Percentiles rank a stretch among this genome's conserved stretches.
These are phyloP conservation scores for Corythoichthys intestinalis DNA, from an alignment of 2,113 vertebrate species.

Conservation along the genomic window DNA sequence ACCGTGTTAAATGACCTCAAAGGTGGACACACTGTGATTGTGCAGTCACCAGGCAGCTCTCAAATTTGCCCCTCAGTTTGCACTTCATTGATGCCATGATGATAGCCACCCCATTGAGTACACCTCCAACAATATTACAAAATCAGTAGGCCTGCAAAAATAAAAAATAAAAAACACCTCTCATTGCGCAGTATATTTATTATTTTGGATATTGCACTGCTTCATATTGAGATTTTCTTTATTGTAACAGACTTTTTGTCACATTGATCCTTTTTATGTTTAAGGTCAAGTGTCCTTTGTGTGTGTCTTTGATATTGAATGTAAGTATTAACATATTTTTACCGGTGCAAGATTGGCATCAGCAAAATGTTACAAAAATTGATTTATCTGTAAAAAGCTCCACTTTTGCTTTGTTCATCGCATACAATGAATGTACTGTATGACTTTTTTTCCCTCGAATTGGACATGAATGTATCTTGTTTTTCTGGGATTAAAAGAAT, in stretches of 20 bases:
- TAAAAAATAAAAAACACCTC: too few species aligned
- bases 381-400: neutral
- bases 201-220: neutral
- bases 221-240: neutral
- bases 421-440: neutral
- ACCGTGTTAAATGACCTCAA: slow-evolving; percentile 21
- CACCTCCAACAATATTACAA: neutral
- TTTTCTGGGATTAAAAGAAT: neutral
- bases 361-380: neutral
- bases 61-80: neutral
- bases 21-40: slow-evolving; percentile 35
- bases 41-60: slow-evolving; percentile 56
- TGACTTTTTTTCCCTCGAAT: neutral
- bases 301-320: neutral
- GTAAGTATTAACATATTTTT: neutral
- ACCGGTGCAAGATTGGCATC: neutral
- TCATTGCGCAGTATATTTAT: neutral
- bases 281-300: slow-evolving; percentile 22
- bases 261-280: slow-evolving; percentile 16
- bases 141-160: neutral
- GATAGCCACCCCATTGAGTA: neutral
- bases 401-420: neutral
- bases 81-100: neutral
- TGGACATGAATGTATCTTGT: neutral
- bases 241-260: neutral